Conservation (phyloP, 1,140 invertebrate species). For the Carcinoscorpius rotundicauda region DNA sequence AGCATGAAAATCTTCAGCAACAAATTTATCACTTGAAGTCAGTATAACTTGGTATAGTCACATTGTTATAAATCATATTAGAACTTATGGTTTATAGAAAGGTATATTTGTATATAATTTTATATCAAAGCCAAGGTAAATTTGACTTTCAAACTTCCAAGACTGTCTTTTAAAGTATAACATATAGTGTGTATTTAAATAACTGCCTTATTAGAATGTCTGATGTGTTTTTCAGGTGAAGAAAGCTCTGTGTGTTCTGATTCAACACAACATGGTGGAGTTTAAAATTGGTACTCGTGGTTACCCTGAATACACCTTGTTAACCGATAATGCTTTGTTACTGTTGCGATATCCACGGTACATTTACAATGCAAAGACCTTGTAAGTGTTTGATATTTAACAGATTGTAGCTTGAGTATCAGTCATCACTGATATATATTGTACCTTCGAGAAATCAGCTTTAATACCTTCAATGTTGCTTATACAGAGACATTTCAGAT, state of each 20-base stretch:
- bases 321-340: slow-evolving; percentile 49
- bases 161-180: neutral
- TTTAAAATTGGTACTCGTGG: slow-evolving; percentile 42
- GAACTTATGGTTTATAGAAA: too few relatives aligned
- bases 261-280: slow-evolving; percentile 61
- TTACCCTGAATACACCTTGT: slow-evolving; percentile 51
- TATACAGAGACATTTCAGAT: too few relatives aligned
- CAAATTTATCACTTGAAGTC: too few relatives aligned
- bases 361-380: slow-evolving; percentile 31
- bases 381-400: slow-evolving; percentile 47
- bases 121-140: slow-evolving; percentile 8
- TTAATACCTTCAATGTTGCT: too few relatives aligned
- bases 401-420: slow-evolving; percentile 28
- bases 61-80: too few relatives aligned
- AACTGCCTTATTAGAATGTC: slow-evolving; percentile 3
- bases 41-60: too few relatives aligned
- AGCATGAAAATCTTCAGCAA: too few relatives aligned
- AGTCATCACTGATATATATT: neutral
- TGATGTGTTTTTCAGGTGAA: slow-evolving; percentile 46
- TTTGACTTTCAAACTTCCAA: slow-evolving; percentile 14
- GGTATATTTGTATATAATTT: too few relatives aligned
- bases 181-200: neutral
- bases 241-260: slow-evolving; percentile 54
- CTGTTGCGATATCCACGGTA: slow-evolving; percentile 64
- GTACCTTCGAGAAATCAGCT: too few relatives aligned